Percentiles rank a stretch among this genome's conserved stretches.
Conservation (phyloP, 2,113 vertebrate species). For the Pavo muticus region DNA sequence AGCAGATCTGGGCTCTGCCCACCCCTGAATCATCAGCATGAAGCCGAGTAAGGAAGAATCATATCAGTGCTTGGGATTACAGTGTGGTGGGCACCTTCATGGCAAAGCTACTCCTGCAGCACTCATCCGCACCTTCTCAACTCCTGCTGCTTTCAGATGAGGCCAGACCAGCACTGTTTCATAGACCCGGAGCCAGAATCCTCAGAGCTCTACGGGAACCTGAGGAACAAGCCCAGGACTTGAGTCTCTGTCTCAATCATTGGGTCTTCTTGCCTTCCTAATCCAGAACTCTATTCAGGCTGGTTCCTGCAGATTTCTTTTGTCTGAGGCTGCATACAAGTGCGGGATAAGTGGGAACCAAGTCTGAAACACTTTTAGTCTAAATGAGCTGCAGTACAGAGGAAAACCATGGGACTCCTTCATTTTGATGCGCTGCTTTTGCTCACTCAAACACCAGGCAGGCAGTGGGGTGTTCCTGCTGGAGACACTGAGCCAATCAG, state of each 20-base stretch:
- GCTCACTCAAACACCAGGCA: background rate
- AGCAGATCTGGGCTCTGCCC: background rate
- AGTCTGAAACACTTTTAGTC: background rate
- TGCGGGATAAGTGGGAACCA: background rate
- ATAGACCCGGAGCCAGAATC: background rate
- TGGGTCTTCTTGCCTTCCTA: background rate
- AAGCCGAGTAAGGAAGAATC: background rate
- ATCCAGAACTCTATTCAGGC: background rate
- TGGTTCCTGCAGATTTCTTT: background rate
- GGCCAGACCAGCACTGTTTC: background rate
- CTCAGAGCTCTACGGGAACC: background rate
- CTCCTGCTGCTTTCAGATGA: background rate
- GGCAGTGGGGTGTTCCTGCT: background rate
- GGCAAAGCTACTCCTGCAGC: background rate
- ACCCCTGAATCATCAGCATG: background rate
- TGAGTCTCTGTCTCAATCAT: background rate
- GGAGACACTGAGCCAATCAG: background rate
- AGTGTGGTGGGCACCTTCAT: background rate
- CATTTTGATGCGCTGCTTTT: background rate
- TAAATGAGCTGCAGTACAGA: background rate
- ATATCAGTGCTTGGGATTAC: background rate
- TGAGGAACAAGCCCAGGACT: background rate
- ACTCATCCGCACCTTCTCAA: background rate
- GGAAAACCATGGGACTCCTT: background rate
- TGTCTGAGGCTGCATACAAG: fast-evolving